Conservation (phyloP, 2,888 invertebrate species). For the Tenodera sinensis region DNA sequence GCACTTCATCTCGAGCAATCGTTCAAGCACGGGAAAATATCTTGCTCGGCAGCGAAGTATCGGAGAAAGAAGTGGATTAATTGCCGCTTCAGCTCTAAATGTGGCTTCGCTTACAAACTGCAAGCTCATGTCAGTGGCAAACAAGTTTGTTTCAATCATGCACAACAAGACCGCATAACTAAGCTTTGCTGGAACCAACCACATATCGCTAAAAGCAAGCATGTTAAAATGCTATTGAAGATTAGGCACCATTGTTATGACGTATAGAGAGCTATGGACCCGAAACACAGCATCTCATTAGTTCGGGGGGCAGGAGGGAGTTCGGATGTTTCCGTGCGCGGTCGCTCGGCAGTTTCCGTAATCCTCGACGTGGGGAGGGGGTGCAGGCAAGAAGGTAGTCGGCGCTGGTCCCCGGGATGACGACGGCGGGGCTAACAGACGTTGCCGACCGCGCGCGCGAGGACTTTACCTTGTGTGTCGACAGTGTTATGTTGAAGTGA, state of each 20-base stretch:
- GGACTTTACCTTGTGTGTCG: background rate
- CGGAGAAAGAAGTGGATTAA: background rate
- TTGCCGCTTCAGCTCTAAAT: background rate
- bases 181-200: too few relatives aligned
- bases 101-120: too few relatives aligned
- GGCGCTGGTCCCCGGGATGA: background rate
- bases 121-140: too few relatives aligned
- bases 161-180: too few relatives aligned
- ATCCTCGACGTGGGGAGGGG: background rate
- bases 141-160: background rate
- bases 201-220: background rate
- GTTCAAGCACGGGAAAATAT: background rate
- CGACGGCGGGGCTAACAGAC: background rate
- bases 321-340: background rate
- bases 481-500: background rate
- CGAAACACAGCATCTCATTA: conserved; percentile 7
- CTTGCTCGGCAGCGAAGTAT: background rate
- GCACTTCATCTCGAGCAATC: too few relatives aligned
- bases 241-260: background rate
- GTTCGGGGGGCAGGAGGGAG: background rate
- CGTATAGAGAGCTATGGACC: background rate
- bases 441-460: background rate
- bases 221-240: background rate
- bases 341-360: background rate
- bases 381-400: background rate